Percentiles rank a stretch among this genome's conserved stretches.
Conservation (phyloP, 2,797 vertebrate species). For the Australoheros facetus region DNA sequence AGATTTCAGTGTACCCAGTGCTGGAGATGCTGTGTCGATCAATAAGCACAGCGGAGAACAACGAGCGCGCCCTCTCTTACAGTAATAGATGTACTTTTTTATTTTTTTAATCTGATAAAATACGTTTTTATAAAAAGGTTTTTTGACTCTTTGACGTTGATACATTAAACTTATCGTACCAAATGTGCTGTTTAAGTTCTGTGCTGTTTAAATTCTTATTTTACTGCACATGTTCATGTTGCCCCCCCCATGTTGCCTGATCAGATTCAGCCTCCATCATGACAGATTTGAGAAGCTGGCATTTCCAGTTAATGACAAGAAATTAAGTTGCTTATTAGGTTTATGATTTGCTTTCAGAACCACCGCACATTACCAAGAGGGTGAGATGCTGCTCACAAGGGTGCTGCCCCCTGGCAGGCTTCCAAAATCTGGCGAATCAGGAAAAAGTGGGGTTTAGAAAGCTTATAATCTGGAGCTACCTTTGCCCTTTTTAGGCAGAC, state of each 20-base stretch:
- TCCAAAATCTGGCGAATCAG: background rate
- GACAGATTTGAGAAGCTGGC: background rate
- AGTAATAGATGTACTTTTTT: fast-evolving
- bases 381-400: background rate
- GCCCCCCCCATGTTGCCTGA: no score
- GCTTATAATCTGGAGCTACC: background rate
- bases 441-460: background rate
- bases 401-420: background rate
- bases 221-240: background rate
- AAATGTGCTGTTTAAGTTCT: background rate
- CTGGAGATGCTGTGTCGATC: background rate
- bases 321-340: background rate
- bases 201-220: background rate
- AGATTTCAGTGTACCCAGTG: background rate
- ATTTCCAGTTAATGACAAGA: background rate
- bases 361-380: background rate
- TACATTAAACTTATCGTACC: background rate
- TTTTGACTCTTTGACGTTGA: background rate
- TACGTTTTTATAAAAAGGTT: background rate
- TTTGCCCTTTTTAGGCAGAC: background rate
- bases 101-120: no score
- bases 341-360: background rate
- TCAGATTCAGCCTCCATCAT: no score
- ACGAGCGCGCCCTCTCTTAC: background rate
- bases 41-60: background rate